phyloP scores from a whole-genome alignment of 1,140 invertebrate species.

The Calliopsis andreniformis region DNA sequence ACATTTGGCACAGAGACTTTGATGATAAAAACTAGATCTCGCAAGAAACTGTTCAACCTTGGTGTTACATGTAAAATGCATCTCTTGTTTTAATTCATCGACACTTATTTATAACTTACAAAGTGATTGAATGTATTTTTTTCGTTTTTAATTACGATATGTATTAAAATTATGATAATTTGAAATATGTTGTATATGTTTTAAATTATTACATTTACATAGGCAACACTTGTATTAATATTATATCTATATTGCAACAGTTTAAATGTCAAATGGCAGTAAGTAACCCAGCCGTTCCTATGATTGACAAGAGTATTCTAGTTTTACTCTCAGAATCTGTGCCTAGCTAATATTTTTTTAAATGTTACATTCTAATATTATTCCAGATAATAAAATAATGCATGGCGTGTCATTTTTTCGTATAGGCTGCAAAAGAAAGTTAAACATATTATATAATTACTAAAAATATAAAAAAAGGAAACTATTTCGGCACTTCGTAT shows the following conservation, averaged over 20 bases:
- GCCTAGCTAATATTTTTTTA: conserved; percentile 30
- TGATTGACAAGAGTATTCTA: conserved; percentile 44
- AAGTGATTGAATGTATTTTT: conserved; percentile 20
- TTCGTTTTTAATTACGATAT: conserved; percentile 57
- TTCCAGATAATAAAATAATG: conserved; percentile 28
- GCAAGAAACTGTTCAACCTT: conserved; percentile 30
- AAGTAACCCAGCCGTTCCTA: conserved; percentile 43
- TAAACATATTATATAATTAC: conserved; percentile 49
- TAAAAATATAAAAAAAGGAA: conserved; percentile 61
- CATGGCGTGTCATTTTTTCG: conserved; percentile 43
- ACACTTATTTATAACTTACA: conserved; percentile 29
- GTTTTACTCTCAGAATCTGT: conserved; percentile 64
- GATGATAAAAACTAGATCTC: conserved; percentile 63
- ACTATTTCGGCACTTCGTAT: conserved; percentile 62
- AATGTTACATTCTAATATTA: conserved; percentile 7
- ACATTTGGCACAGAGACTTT: conserved; percentile 60
- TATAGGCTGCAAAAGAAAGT: conserved; percentile 52
- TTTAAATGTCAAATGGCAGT: conserved; percentile 62
- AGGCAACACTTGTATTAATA: conserved; percentile 19
- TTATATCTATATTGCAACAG: conserved; percentile 35
- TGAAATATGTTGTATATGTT: conserved; percentile 9
- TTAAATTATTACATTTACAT: conserved; percentile 19
- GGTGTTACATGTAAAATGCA: conserved; percentile 22
- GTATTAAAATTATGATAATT: conserved; percentile 61
- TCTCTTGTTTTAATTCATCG: conserved; percentile 14